phyloP scores from a whole-genome alignment of 2,797 vertebrate species.

The Euthynnus affinis region DNA sequence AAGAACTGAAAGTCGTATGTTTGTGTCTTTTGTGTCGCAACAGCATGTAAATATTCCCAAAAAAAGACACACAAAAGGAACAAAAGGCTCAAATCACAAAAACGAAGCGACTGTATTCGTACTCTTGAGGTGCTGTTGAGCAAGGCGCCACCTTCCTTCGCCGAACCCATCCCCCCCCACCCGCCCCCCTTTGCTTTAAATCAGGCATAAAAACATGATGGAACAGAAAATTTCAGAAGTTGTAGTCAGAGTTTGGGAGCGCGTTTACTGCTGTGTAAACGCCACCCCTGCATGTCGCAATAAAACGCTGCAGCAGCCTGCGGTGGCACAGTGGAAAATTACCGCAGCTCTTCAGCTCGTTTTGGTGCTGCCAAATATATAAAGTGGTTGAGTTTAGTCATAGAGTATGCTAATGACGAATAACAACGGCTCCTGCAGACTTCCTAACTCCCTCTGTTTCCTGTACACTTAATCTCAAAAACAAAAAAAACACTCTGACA shows the following conservation, averaged over 20 bases:
- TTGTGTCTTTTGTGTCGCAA: too few relatives aligned
- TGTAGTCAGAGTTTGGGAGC: slow-evolving; percentile 30
- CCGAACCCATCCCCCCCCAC: background rate
- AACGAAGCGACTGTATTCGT: too few relatives aligned
- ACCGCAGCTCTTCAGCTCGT: slow-evolving; percentile 38
- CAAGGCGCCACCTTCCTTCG: background rate
- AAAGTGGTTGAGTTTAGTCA: slow-evolving; percentile 56
- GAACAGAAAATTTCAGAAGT: slow-evolving; percentile 36
- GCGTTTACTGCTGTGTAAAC: slow-evolving; percentile 67
- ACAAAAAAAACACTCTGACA: slow-evolving; percentile 9
- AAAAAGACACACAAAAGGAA: too few relatives aligned
- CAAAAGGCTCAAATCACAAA: too few relatives aligned
- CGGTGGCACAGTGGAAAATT: slow-evolving; percentile 63
- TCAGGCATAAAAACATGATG: slow-evolving; percentile 3
- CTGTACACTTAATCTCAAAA: slow-evolving; percentile 9
- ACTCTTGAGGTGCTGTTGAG: background rate
- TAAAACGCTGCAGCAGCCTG: slow-evolving; percentile 67
- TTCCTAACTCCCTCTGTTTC: background rate
- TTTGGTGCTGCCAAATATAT: slow-evolving; percentile 43
- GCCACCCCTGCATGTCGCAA: slow-evolving; percentile 68
- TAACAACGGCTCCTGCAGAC: slow-evolving; percentile 46
- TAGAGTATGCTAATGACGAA: slow-evolving; percentile 55
- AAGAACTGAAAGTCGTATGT: too few relatives aligned
- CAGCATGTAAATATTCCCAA: too few relatives aligned
- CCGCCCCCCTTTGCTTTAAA: too few relatives aligned